phyloP scores from a whole-genome alignment of 2,888 invertebrate species.

The Argyra leucocephala region DNA sequence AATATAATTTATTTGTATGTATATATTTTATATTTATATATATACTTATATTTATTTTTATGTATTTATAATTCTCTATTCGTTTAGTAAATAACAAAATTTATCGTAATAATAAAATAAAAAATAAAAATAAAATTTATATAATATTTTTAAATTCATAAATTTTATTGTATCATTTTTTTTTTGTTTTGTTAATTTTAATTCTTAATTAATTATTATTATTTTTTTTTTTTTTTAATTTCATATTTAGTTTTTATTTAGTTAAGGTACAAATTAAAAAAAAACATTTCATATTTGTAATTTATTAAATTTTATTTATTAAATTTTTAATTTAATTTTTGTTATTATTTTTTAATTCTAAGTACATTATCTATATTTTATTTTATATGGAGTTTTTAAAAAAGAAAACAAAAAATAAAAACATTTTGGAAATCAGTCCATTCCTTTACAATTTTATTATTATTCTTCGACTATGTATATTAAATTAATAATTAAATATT shows the following conservation, averaged over 20 bases:
- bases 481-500: background rate
- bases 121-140: background rate
- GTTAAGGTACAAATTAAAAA: background rate
- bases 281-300: too few relatives aligned
- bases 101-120: slow-evolving; percentile 3
- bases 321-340: background rate
- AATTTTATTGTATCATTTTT: background rate
- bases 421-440: background rate
- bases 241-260: too few relatives aligned
- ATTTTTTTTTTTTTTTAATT: too few relatives aligned
- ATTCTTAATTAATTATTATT: too few relatives aligned
- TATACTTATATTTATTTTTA: background rate
- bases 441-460: background rate
- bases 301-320: background rate
- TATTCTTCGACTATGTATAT: too few relatives aligned
- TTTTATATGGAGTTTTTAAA: too few relatives aligned
- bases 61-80: background rate
- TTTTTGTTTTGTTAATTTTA: background rate
- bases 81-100: background rate
- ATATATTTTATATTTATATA: background rate
- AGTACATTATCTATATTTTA: background rate
- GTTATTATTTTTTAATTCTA: background rate
- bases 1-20: background rate
- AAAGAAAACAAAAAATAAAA: too few relatives aligned
- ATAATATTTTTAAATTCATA: background rate